Evolutionary conservation across 2,888 invertebrate species (phyloP).

Genomic region (Troglohyphantes excavatus): DNA sequence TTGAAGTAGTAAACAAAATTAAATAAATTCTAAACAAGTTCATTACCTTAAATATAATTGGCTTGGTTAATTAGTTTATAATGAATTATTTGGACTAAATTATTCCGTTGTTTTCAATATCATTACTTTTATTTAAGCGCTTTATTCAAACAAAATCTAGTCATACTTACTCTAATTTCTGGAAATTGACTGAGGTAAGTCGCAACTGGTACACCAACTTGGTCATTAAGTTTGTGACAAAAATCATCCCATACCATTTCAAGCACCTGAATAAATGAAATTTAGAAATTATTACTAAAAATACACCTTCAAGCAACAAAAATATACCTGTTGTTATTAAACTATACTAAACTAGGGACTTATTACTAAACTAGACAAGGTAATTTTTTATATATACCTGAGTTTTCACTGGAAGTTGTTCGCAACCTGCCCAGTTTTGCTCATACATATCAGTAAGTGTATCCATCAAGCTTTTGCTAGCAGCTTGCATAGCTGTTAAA

Average conservation of each 20-base stretch:
- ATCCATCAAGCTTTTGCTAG: slow-evolving; percentile 96
- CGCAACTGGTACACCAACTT: slow-evolving; percentile 95
- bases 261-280: slow-evolving; percentile 49
- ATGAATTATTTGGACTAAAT: too few relatives aligned
- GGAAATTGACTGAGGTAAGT: slow-evolving; percentile 97
- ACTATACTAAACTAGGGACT: too few relatives aligned
- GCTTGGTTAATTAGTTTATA: too few relatives aligned
- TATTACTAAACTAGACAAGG: too few relatives aligned
- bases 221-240: slow-evolving; percentile 96
- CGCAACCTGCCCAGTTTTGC: slow-evolving; percentile 96
- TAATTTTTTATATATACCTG: slow-evolving; percentile 81
- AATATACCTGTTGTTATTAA: too few relatives aligned
- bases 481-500: slow-evolving; percentile 92
- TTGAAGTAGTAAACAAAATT: neutral
- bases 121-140: too few relatives aligned
- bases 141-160: neutral
- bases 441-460: slow-evolving; percentile 97
- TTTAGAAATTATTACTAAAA: neutral
- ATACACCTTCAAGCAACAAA: too few relatives aligned
- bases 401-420: slow-evolving; percentile 91
- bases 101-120: too few relatives aligned
- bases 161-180: slow-evolving; percentile 92
- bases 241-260: slow-evolving; percentile 98
- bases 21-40: too few relatives aligned
- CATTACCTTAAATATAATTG: too few relatives aligned